phyloP scores from a whole-genome alignment of 2,113 vertebrate genomes.

The Protomyctophum bolini region DNA sequence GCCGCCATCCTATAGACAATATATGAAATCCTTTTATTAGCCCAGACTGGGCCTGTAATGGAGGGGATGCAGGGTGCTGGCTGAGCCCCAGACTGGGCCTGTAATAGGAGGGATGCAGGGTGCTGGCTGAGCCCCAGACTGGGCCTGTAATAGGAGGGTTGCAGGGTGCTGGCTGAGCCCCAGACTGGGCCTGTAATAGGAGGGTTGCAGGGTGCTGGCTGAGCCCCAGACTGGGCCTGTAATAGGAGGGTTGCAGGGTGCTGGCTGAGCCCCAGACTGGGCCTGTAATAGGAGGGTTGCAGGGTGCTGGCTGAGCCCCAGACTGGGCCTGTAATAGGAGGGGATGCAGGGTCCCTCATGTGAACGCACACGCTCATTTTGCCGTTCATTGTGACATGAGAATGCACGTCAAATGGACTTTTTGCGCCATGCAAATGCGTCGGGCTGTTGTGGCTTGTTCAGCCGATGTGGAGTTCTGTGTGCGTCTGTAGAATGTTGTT shows the following conservation, averaged over 20 bases:
- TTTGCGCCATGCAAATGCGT: slow-evolving; percentile 37
- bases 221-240: slow-evolving; percentile 33
- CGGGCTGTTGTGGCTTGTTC: background rate
- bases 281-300: slow-evolving; percentile 24
- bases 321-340: slow-evolving; percentile 30
- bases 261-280: slow-evolving; percentile 15
- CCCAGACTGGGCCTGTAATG: slow-evolving; percentile 33
- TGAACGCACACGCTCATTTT: slow-evolving; percentile 26
- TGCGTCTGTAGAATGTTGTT: background rate
- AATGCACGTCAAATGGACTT: slow-evolving; percentile 48
- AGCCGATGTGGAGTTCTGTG: background rate
- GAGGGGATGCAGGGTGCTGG: slow-evolving; percentile 1
- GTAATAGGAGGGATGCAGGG: slow-evolving; percentile 14
- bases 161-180: background rate
- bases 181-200: slow-evolving; percentile 32
- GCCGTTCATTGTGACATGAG: slow-evolving; percentile 9
- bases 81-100: slow-evolving; percentile 29
- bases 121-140: slow-evolving; percentile 14
- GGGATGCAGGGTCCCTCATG: background rate
- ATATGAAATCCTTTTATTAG: slow-evolving; percentile 61
- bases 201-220: background rate
- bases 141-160: slow-evolving; percentile 23
- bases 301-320: slow-evolving; percentile 1
- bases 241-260: slow-evolving; percentile 7
- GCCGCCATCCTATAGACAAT: slow-evolving; percentile 23